These are phyloP conservation scores for Synergus japonicus DNA, from an alignment of 2,888 invertebrate genomes.

Conservation along the genomic window DNA sequence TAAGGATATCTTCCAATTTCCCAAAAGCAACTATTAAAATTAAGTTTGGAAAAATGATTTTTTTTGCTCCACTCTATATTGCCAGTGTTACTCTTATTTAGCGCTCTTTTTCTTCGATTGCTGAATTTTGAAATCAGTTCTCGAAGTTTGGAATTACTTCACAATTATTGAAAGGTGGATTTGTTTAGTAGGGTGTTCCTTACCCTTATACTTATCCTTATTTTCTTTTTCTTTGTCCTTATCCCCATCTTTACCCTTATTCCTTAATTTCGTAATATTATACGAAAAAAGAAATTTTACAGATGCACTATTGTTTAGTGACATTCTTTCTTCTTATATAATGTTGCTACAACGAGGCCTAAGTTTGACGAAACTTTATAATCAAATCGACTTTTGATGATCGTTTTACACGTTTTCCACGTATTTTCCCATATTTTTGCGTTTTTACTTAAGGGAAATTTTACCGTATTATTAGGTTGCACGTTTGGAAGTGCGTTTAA, in stretches of 20 bases:
- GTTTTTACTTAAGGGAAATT: slow-evolving; percentile 11
- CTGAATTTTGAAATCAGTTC: slow-evolving; percentile 1
- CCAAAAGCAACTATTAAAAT: neutral
- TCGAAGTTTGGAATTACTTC: neutral
- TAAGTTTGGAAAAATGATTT: neutral
- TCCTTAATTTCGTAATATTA: neutral
- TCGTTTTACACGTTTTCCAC: neutral
- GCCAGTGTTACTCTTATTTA: neutral
- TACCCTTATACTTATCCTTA: neutral
- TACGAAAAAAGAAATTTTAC: neutral
- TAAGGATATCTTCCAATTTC: neutral
- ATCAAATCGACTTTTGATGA: neutral
- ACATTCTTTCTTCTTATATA: neutral
- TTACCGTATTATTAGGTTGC: slow-evolving; percentile 6
- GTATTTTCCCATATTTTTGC: neutral
- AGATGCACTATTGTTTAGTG: neutral
- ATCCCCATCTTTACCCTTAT: neutral
- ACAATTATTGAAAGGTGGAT: neutral
- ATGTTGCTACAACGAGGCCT: slow-evolving; percentile 1
- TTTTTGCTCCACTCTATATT: neutral
- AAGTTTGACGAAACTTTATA: neutral
- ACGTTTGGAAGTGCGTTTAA: slow-evolving; percentile 30
- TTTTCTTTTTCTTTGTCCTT: neutral
- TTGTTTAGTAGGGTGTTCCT: neutral
- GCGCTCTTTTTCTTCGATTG: slow-evolving; percentile 7